A percentile compares a stretch with the other conserved stretches of the same genome.
These are phyloP conservation scores for Onthophagus taurus DNA, from an alignment of 1,140 invertebrate genomes.

Conservation along the genomic window DNA sequence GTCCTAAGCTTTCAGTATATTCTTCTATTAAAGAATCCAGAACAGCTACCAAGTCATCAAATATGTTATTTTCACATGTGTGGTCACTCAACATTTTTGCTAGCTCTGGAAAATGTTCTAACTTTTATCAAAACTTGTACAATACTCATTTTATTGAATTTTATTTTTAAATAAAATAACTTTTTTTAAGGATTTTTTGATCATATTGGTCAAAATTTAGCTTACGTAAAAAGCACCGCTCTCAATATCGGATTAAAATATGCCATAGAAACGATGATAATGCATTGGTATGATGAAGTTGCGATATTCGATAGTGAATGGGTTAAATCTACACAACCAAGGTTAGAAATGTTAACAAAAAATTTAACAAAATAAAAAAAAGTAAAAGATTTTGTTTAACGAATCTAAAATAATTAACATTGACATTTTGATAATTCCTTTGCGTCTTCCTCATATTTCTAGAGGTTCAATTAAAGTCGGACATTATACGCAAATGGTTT, in stretches of 20 bases:
- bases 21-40: no score
- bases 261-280: conserved; percentile 21
- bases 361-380: neutral
- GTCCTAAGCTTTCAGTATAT: no score
- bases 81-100: neutral
- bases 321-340: conserved; percentile 25
- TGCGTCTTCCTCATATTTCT: conserved; percentile 9
- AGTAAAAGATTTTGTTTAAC: no score
- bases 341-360: conserved; percentile 14
- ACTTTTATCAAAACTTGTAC: neutral
- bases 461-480: conserved; percentile 24
- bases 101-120: no score
- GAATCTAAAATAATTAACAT: no score
- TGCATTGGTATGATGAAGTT: conserved; percentile 31
- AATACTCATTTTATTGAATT: neutral
- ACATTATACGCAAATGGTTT: conserved; percentile 31
- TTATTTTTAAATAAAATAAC: neutral
- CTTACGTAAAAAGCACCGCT: conserved; percentile 24
- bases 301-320: conserved; percentile 25
- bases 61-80: neutral
- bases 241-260: conserved; percentile 20
- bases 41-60: no score
- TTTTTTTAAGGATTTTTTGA: conserved; percentile 21
- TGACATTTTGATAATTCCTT: no score
- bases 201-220: conserved; percentile 31